Evolutionary conservation across 37 sponge, comb jelly and placozoan species (phyloP).

Genomic region (Aphrocallistes beatrix): DNA sequence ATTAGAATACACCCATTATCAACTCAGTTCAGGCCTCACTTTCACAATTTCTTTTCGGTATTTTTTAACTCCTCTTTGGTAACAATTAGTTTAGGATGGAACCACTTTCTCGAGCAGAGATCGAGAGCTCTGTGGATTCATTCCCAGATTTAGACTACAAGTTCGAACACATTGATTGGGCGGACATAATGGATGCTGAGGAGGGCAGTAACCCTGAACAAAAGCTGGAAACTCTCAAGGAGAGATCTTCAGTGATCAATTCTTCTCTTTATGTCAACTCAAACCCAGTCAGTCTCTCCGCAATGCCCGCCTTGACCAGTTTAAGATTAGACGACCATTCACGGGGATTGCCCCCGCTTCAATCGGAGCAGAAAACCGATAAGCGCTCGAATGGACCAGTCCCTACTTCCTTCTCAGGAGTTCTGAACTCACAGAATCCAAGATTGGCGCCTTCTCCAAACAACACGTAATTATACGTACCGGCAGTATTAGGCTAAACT

Average conservation of each 20-base stretch:
- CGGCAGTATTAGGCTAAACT: too few relatives aligned
- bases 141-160: not conserved
- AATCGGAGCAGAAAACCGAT: not conserved
- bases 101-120: not conserved
- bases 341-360: not conserved
- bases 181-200: conserved; percentile 67
- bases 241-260: not conserved
- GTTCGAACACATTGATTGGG: conserved; percentile 33
- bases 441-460: too few relatives aligned
- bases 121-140: not conserved
- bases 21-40: not conserved
- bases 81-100: too few relatives aligned
- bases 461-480: too few relatives aligned
- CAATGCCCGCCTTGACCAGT: not conserved
- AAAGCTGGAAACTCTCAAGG: not conserved
- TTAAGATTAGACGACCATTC: conserved; percentile 6
- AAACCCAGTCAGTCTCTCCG: not conserved
- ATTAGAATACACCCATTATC: conserved; percentile 15
- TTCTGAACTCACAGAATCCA: not conserved
- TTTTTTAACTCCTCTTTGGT: not conserved
- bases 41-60: not conserved
- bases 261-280: not conserved
- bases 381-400: not conserved
- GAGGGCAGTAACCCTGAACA: conserved; percentile 34
- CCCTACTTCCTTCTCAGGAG: not conserved